Evolutionary conservation across 2,797 vertebrate species (phyloP), one percentile per base, ranked within the genome.

Genomic region (Bufotes viridis): DNA sequence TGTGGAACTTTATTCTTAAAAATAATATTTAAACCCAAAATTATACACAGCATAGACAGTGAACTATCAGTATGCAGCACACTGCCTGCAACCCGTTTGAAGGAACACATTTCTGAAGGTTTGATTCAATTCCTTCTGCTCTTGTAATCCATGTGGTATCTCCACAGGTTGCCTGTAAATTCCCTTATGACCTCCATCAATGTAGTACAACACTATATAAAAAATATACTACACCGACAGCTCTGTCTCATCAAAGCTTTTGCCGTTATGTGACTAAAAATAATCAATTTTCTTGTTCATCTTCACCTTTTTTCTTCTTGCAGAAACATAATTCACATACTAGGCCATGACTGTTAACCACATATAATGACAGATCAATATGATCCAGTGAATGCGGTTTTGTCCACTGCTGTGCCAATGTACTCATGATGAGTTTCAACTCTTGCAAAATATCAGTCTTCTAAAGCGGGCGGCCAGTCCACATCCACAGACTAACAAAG

Each of bases 381-480:
- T 93, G 94, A 95, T 94, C 94, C 92, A 94, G 88, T 85, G 11
- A 51, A 55, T 88, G 72, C 63, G 72, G 87, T 87, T 78, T 85
- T 51, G 14, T 84, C 84, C 90, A 67, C 63, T 26, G 85, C 90
- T 78, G 72, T 63, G 22, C 49, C 22, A 55, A 61, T 12, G 78
- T 61, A 26, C 58, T 29, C 72, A 2, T 18, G 18, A 5, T 78
- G 7, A 7, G 22, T 6, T 24, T 78, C 42, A 51, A 60, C 15
- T 53, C 60, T 91, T 0, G 78, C 22, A 9, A 60, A 75, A 51
- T 8, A 2, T 94, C 92, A 98, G 90, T 98, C 95, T 22, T 96
- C 95, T 86, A 99, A 92, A 76, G 94, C 81, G 29, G 98, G 98
- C 61, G 98, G 98, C 98, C 98, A 99, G 92, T 99, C 98, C 90